Percentiles rank a stretch among this genome's conserved stretches.
These are phyloP conservation scores for Rhabditophanes sp. DNA, from an alignment of 2,888 invertebrate genomes.

Conservation along the genomic window DNA sequence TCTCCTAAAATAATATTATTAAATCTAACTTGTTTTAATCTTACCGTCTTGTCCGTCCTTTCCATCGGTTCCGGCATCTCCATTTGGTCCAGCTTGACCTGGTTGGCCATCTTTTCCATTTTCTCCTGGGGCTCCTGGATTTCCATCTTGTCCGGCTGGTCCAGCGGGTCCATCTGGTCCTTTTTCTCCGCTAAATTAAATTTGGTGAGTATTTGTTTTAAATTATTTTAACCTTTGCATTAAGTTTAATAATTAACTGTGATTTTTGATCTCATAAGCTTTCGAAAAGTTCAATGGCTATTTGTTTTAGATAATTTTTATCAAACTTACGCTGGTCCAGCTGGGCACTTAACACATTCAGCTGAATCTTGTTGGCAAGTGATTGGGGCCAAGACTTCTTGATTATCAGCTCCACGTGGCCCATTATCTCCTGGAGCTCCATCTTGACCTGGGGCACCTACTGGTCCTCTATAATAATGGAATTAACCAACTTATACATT, in stretches of 20 bases:
- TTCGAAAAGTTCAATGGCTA: slow-evolving; percentile 8
- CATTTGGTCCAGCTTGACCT: not conserved
- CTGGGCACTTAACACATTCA: slow-evolving; percentile 32
- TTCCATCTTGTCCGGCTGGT: slow-evolving; percentile 18
- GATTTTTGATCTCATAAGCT: not conserved
- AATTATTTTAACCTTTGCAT: no score
- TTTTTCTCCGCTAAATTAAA: slow-evolving; percentile 17
- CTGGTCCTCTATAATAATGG: slow-evolving; percentile 10
- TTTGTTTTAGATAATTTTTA: slow-evolving; percentile 5
- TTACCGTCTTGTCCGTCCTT: slow-evolving; percentile 3
- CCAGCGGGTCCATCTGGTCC: slow-evolving; percentile 26
- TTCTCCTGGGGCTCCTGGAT: slow-evolving; percentile 2
- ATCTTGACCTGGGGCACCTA: slow-evolving; percentile 10
- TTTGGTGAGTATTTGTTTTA: no score
- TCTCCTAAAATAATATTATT: no score
- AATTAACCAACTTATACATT: no score
- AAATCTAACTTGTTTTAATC: slow-evolving; percentile 1
- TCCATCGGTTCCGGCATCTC: not conserved
- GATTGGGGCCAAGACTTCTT: slow-evolving; percentile 20
- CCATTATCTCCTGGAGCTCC: slow-evolving; percentile 25
- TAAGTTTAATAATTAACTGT: no score
- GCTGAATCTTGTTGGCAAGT: slow-evolving; percentile 18
- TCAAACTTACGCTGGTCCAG: slow-evolving; percentile 12
- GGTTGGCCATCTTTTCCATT: slow-evolving; percentile 13
- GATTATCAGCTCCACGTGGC: slow-evolving; percentile 23